phyloP scores from a whole-genome alignment of 2,797 vertebrate species.

The Macroramphosus scolopax region DNA sequence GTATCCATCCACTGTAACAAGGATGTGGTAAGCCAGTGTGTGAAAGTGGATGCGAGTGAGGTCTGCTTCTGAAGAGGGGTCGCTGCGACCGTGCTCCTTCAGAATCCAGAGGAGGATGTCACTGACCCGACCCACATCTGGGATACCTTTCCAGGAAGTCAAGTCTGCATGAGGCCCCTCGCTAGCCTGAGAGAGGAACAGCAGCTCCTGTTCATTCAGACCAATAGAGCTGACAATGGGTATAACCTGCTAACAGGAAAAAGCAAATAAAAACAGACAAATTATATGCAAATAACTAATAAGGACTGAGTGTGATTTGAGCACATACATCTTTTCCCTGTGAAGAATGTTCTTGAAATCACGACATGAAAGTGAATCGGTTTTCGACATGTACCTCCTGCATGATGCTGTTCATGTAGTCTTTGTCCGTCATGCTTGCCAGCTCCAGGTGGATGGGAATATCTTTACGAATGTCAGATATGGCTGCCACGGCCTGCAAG shows the following conservation, averaged over 20 bases:
- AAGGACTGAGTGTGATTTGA: slow-evolving; percentile 1
- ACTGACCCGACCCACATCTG: slow-evolving; percentile 87
- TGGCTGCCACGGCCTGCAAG: slow-evolving; percentile 82
- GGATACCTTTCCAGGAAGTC: slow-evolving; percentile 83
- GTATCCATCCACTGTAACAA: slow-evolving; percentile 89
- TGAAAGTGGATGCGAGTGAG: slow-evolving; percentile 96
- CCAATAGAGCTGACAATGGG: slow-evolving; percentile 92
- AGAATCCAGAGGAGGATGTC: slow-evolving; percentile 97
- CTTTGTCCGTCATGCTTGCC: slow-evolving; percentile 94
- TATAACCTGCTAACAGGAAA: slow-evolving; percentile 93
- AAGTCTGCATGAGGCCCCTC: slow-evolving; percentile 86
- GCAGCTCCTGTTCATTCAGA: slow-evolving; percentile 96
- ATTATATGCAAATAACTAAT: slow-evolving; percentile 21
- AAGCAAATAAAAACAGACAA: slow-evolving; percentile 9
- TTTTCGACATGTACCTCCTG: slow-evolving; percentile 85
- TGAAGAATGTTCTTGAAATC: not conserved
- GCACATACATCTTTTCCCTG: slow-evolving; percentile 6
- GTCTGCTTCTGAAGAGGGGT: slow-evolving; percentile 74
- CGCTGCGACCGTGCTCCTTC: slow-evolving; percentile 80
- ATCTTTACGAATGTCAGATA: slow-evolving; percentile 85
- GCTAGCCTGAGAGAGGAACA: slow-evolving; percentile 90
- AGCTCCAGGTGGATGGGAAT: slow-evolving; percentile 93
- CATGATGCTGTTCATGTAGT: slow-evolving; percentile 91
- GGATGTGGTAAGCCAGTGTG: slow-evolving; percentile 92
- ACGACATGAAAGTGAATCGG: not conserved